These are phyloP conservation scores for Platysternon megacephalum DNA, from an alignment of 2,113 vertebrate genomes.

Conservation along the genomic window DNA sequence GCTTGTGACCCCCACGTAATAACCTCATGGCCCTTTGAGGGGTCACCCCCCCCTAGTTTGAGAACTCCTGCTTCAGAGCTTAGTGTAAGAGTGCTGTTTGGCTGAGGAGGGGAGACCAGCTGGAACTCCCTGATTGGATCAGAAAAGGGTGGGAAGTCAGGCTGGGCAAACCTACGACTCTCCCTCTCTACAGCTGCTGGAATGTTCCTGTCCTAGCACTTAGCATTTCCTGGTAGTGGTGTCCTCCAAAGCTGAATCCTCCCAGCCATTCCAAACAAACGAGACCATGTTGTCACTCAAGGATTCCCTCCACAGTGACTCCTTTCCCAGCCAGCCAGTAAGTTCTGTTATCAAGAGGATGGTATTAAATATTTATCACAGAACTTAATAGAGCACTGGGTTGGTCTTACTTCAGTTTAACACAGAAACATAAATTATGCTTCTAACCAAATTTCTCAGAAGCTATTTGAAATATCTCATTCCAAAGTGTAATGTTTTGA, in stretches of 20 bases:
- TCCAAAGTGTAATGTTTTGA: neutral
- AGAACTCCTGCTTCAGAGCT: neutral
- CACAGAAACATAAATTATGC: neutral
- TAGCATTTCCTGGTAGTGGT: fast-evolving
- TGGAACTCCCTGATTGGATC: neutral
- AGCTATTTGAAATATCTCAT: fast-evolving
- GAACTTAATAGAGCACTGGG: neutral
- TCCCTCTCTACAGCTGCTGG: neutral
- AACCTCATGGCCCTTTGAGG: too few species aligned
- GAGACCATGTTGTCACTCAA: neutral
- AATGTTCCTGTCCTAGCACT: neutral
- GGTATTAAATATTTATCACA: neutral
- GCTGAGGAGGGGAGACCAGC: neutral
- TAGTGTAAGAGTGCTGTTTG: neutral
- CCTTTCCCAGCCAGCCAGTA: fast-evolving
- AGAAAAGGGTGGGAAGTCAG: neutral
- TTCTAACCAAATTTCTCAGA: fast-evolving
- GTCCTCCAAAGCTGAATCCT: fast-evolving
- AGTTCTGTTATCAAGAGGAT: neutral
- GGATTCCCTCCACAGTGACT: fast-evolving
- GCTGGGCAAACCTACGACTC: neutral
- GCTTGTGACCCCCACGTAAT: too few species aligned
- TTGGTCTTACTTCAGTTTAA: fast-evolving
- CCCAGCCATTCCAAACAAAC: neutral
- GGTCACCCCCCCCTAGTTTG: too few species aligned